Evolutionary conservation across 30 jellyfish, hydroid and myxozoan species (phyloP).

Genomic region (Aurelia aurita): DNA sequence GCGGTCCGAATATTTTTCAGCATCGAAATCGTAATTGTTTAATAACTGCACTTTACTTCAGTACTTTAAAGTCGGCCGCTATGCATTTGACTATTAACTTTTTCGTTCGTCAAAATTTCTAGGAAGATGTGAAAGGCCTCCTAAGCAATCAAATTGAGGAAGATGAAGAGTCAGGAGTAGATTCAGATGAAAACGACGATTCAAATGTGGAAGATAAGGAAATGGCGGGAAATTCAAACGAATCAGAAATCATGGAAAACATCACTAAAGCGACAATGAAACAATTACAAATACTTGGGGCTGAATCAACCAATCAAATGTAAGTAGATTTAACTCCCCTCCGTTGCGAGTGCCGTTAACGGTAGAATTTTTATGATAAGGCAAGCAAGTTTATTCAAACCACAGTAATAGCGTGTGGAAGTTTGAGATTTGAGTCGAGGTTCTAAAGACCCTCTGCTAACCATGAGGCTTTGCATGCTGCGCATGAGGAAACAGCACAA

Average conservation of each 20-base stretch:
- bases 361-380: not conserved
- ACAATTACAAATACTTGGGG: conserved; percentile 41
- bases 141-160: conserved; percentile 66
- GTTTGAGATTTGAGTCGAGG: too few relatives aligned
- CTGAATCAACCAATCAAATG: not conserved
- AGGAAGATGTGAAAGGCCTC: conserved; percentile 80
- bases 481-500: too few relatives aligned
- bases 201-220: not conserved
- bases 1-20: too few relatives aligned
- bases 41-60: too few relatives aligned
- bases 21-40: too few relatives aligned
- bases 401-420: too few relatives aligned
- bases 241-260: conserved; percentile 3
- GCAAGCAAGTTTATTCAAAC: too few relatives aligned
- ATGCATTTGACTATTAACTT: not conserved
- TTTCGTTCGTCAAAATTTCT: not conserved
- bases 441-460: too few relatives aligned
- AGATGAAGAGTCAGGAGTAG: conserved; percentile 1
- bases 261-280: conserved; percentile 34
- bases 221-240: not conserved
- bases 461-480: too few relatives aligned
- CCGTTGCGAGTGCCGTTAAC: not conserved
- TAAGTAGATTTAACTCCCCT: not conserved
- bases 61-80: not conserved
- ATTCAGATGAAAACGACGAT: not conserved